phyloP scores from a whole-genome alignment of 1,140 invertebrate genomes.

The Atta colombica region DNA sequence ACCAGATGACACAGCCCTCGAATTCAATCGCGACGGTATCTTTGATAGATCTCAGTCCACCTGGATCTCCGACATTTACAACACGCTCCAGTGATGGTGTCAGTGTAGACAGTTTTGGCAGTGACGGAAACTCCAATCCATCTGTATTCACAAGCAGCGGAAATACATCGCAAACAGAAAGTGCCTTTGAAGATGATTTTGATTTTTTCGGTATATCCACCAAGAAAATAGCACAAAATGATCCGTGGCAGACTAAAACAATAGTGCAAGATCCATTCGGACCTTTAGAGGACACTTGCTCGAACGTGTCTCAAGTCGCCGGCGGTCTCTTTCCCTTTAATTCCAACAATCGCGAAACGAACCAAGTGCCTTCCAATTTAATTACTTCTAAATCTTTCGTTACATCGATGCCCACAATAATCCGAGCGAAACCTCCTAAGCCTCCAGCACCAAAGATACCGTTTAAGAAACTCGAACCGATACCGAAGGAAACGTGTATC shows the following conservation, averaged over 20 bases:
- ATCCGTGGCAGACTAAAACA: conserved; percentile 82
- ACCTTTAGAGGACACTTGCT: conserved; percentile 69
- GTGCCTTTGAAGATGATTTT: conserved; percentile 93
- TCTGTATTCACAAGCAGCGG: conserved; percentile 88
- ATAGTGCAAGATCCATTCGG: conserved; percentile 80
- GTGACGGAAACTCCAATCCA: conserved; percentile 89
- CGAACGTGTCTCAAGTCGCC: conserved; percentile 52
- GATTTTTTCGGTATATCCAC: conserved; percentile 86
- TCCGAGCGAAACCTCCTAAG: conserved; percentile 86
- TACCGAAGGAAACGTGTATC: conserved; percentile 25
- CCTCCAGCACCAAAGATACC: conserved; percentile 73
- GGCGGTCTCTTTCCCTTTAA: conserved; percentile 82
- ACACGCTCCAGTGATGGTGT: conserved; percentile 91
- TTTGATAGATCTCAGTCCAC: conserved; percentile 87
- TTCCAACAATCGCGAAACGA: conserved; percentile 57
- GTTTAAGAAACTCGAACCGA: conserved; percentile 61
- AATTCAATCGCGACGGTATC: conserved; percentile 71
- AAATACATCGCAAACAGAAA: conserved; percentile 91
- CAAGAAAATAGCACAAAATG: conserved; percentile 73
- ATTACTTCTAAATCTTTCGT: conserved; percentile 50
- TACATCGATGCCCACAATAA: conserved; percentile 89
- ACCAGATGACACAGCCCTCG: conserved; percentile 49
- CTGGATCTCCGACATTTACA: conserved; percentile 91
- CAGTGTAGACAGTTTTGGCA: conserved; percentile 91
- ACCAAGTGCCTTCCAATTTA: conserved; percentile 68